Percentiles rank a stretch among this genome's conserved stretches.
These are phyloP conservation scores for Pampus argenteus DNA, from an alignment of 2,797 vertebrate genomes.

Conservation along the genomic window DNA sequence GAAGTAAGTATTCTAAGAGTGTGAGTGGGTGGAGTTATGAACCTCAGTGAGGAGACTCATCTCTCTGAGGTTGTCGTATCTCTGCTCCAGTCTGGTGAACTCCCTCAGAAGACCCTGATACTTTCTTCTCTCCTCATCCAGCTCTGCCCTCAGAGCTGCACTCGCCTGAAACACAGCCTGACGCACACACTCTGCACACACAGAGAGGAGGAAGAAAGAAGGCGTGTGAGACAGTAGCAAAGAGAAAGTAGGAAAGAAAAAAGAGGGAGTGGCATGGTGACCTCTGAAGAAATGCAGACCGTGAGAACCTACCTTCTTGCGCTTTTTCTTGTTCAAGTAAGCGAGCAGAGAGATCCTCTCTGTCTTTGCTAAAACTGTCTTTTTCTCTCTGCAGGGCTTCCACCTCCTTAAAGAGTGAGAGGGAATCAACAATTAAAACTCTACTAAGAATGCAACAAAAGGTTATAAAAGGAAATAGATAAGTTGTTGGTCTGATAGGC, in stretches of 20 bases:
- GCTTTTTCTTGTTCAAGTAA: conserved; percentile 70
- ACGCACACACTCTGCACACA: conserved; percentile 64
- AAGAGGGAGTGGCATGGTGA: no score
- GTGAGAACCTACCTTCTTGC: conserved; percentile 72
- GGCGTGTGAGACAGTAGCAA: background rate
- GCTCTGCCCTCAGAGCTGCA: conserved; percentile 73
- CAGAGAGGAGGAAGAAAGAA: background rate
- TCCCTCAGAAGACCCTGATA: conserved; percentile 88
- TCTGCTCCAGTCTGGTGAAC: conserved; percentile 86
- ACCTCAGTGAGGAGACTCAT: conserved; percentile 84
- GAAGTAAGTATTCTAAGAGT: background rate
- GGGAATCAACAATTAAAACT: background rate
- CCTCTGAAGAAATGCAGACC: background rate
- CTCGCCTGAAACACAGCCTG: conserved; percentile 64
- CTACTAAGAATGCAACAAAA: background rate
- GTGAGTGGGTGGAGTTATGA: background rate
- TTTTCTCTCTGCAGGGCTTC: conserved; percentile 72
- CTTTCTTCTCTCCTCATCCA: conserved; percentile 85
- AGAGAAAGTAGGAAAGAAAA: background rate
- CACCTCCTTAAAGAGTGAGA: conserved; percentile 68
- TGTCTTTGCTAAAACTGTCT: conserved; percentile 71
- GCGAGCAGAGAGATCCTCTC: conserved; percentile 66
- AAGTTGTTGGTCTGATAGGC: background rate
- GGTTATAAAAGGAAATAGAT: background rate
- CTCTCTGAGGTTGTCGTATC: conserved; percentile 86